Base-by-base conservation (phyloP, 1,140 invertebrate species). In the Lucilia sericata region DNA sequence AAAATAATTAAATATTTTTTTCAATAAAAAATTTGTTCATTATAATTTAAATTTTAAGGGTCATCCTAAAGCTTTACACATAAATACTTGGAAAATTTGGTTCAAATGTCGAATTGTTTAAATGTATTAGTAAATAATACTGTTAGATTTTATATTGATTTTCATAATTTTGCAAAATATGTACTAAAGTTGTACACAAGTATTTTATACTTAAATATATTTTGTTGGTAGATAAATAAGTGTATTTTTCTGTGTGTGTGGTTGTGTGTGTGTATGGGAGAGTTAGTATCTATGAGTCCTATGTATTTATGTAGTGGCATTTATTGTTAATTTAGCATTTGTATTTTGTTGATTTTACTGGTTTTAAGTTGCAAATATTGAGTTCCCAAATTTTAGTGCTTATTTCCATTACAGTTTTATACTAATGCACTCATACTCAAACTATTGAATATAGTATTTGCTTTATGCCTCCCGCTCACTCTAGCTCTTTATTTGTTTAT, bases 131-230 rank as follows among this genome's bases (percentile, higher is more conserved):
- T 25, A 70, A 70, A n/a, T 70, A 19, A 70, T 21, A 70, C 7
- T 70, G 65, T 14, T 60, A 14, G 13, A 60, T 17, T 70, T 70
- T 25, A 70, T 70, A 70, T 70, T 70, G n/a, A 70, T 19, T 70
- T 70, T 70, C 65, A 70, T 70, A 70, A 70, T 70, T 70, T 70
- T 25, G 9, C n/a, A 21, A 70, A 70, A 70, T 70, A n/a, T n/a
- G n/a, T n/a, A 70, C 19, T 25, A 14, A 55, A 55, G 12, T 17
- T 55, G 51, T 5, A 42, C 42, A 42, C 5, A 42, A 42, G 42
- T 42, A 42, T 42, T 42, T 42, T 10, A 42, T 25, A 12, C 65
- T n/a, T 5, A n/a, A 21, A 70, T 25, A 10, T 70, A 17, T 60
- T 60, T 14, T 60, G 5, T n/a, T 17, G 3, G 65, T 21, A 70